phyloP scores from a whole-genome alignment of 1,140 invertebrate genomes.

The Drosophila subpulchrella region DNA sequence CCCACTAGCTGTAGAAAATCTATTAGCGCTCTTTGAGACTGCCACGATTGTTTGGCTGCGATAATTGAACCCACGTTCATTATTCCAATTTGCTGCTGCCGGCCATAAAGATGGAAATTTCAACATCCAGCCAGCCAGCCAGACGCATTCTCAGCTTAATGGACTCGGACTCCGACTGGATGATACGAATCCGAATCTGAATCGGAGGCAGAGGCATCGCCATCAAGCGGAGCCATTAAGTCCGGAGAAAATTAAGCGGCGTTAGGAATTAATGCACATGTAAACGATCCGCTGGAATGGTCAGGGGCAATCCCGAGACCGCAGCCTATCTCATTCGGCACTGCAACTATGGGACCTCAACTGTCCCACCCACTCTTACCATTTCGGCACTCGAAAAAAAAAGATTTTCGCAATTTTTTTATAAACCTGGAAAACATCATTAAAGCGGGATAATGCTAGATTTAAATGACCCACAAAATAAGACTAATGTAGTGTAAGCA shows the following conservation, averaged over 20 bases:
- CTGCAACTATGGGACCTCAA: slow-evolving; percentile 42
- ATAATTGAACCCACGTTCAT: slow-evolving; percentile 83
- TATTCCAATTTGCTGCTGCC: slow-evolving; percentile 73
- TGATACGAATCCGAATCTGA: slow-evolving; percentile 10
- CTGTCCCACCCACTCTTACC: slow-evolving; percentile 22
- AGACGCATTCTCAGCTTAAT: slow-evolving; percentile 69
- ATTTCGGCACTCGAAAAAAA: slow-evolving; percentile 1
- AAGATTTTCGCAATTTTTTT: too few species aligned
- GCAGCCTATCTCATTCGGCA: slow-evolving; percentile 29
- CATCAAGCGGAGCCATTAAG: slow-evolving; percentile 45
- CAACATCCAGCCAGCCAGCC: slow-evolving; percentile 40
- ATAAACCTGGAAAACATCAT: too few species aligned
- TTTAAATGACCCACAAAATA: too few species aligned
- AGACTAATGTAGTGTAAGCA: too few species aligned
- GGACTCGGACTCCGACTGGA: slow-evolving; percentile 32
- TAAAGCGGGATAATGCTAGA: too few species aligned
- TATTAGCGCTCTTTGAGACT: slow-evolving; percentile 72
- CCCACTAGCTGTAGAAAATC: slow-evolving; percentile 67
- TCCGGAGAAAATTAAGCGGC: slow-evolving; percentile 71
- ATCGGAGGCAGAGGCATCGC: too few species aligned
- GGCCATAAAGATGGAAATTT: slow-evolving; percentile 39
- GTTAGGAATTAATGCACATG: slow-evolving; percentile 80
- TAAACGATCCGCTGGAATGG: slow-evolving; percentile 52
- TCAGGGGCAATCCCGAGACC: slow-evolving; percentile 24
- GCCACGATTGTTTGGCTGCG: slow-evolving; percentile 75